A percentile compares a stretch with the other conserved stretches of the same genome.
Conservation (phyloP, 1,140 invertebrate species). For the Cotesia vestalis region DNA sequence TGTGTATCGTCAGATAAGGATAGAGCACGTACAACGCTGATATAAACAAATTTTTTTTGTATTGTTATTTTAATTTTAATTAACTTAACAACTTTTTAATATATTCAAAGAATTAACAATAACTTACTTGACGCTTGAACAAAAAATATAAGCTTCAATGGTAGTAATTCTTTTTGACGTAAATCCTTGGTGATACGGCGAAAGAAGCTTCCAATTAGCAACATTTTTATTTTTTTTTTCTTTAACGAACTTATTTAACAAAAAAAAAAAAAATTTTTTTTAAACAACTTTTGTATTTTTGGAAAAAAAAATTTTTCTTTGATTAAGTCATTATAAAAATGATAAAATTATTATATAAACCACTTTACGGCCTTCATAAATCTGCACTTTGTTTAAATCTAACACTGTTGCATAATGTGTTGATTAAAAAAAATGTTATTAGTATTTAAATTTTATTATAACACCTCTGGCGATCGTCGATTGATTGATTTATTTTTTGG, state of each 20-base stretch:
- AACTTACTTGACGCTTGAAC: slow-evolving; percentile 81
- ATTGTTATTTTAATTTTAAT: slow-evolving; percentile 4
- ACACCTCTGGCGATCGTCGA: neutral
- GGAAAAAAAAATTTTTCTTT: neutral
- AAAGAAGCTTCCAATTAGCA: slow-evolving; percentile 71
- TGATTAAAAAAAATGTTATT: neutral
- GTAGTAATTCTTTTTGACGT: slow-evolving; percentile 75
- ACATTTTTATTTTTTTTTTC: slow-evolving; percentile 58
- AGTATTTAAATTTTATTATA: neutral
- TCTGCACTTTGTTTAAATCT: neutral
- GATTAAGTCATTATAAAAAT: neutral
- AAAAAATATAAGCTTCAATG: slow-evolving; percentile 79
- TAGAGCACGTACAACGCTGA: slow-evolving; percentile 78
- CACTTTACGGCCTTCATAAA: slow-evolving; percentile 16
- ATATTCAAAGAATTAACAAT: neutral
- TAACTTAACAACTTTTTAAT: neutral
- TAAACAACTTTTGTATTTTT: neutral
- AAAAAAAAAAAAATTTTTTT: neutral
- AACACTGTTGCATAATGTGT: slow-evolving; percentile 12
- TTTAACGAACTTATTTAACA: neutral
- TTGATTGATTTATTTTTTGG: too few species aligned
- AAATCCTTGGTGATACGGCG: slow-evolving; percentile 75
- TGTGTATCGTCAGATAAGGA: slow-evolving; percentile 86
- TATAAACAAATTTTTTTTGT: slow-evolving; percentile 20
- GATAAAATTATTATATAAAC: neutral